Percentiles rank a stretch among this genome's conserved stretches.
These are phyloP conservation scores for Campoletis raptor DNA, from an alignment of 2,888 invertebrate genomes.

Conservation along the genomic window DNA sequence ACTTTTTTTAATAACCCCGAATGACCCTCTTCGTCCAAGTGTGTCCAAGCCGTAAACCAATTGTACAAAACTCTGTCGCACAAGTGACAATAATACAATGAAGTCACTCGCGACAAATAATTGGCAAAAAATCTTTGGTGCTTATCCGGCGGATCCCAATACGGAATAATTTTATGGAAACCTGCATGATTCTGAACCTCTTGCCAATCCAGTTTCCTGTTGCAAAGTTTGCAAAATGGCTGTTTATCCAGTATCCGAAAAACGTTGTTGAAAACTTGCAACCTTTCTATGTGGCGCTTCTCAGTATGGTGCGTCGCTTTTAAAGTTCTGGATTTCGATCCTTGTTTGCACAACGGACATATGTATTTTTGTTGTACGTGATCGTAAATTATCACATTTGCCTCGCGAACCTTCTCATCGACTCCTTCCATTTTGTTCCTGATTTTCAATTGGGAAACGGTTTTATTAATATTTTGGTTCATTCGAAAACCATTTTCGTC, in stretches of 20 bases:
- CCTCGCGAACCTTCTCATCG: not conserved
- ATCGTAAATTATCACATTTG: not conserved
- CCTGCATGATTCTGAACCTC: not conserved
- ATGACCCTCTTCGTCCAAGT: not conserved
- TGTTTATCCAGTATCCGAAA: not conserved
- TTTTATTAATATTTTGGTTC: too few species aligned
- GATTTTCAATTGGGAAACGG: not conserved
- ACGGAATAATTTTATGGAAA: conserved; percentile 2
- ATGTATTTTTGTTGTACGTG: not conserved
- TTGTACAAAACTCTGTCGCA: conserved; percentile 31
- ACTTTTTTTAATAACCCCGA: not conserved
- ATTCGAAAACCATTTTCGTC: not conserved
- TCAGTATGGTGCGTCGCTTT: not conserved
- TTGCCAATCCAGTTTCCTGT: not conserved
- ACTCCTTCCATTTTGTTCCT: not conserved
- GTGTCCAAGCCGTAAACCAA: not conserved
- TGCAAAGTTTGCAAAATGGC: conserved; percentile 18
- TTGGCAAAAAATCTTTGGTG: conserved; percentile 26
- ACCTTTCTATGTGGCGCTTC: not conserved
- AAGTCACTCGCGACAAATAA: not conserved
- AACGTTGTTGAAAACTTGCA: not conserved
- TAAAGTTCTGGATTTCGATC: not conserved
- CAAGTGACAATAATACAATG: conserved; percentile 11
- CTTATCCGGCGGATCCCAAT: not conserved
- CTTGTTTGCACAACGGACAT: not conserved